Conservation (phyloP, 2,113 vertebrate species). For the Tenebrosternarchus preto region DNA sequence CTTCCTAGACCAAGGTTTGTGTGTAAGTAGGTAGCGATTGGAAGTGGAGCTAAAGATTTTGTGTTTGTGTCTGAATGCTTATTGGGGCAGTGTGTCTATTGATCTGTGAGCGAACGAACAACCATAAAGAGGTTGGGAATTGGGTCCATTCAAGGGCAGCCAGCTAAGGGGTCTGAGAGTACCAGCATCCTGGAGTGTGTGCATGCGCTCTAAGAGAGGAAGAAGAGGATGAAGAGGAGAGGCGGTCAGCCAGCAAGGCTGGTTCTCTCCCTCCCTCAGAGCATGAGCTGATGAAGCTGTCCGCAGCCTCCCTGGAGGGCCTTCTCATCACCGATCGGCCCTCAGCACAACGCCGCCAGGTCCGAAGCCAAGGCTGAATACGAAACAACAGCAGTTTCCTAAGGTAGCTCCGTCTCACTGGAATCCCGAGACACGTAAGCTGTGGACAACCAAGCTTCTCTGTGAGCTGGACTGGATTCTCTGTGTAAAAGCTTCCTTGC, state of each 20-base stretch:
- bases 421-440: too few species aligned
- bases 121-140: conserved; percentile 17
- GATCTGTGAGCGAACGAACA: conserved; percentile 30
- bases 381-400: too few species aligned
- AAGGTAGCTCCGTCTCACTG: too few species aligned
- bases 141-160: conserved; percentile 2
- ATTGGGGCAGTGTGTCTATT: conserved; percentile 13
- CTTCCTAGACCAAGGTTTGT: background rate
- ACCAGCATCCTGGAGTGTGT: background rate
- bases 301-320: background rate
- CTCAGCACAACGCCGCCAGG: background rate
- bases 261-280: background rate
- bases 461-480: too few species aligned
- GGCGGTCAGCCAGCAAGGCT: background rate
- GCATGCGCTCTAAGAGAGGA: conserved; percentile 3
- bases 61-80: conserved; percentile 3
- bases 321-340: background rate
- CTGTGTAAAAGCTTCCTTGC: too few species aligned
- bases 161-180: background rate
- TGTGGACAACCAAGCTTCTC: too few species aligned
- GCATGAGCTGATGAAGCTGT: conserved; percentile 19
- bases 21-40: background rate
- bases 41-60: background rate
- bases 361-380: too few species aligned
- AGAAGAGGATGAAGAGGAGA: background rate